These are phyloP conservation scores for Oryzaephilus surinamensis DNA, from an alignment of 1,140 invertebrate species.

Conservation along the genomic window DNA sequence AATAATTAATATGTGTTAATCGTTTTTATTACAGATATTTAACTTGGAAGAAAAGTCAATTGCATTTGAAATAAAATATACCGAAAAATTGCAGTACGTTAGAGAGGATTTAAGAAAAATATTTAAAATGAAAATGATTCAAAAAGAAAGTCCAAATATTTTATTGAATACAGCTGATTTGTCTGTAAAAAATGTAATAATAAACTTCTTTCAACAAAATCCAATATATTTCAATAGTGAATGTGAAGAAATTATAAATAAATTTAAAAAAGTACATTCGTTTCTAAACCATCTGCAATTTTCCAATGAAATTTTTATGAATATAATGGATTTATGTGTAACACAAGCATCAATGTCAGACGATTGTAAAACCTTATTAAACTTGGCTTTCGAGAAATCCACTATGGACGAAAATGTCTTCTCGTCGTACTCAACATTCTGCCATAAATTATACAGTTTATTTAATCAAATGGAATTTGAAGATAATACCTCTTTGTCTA, in stretches of 20 bases:
- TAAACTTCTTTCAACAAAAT: slow-evolving; percentile 34
- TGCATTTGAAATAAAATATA: slow-evolving; percentile 35
- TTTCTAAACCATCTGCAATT: slow-evolving; percentile 16
- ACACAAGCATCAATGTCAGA: slow-evolving; percentile 17
- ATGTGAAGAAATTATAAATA: slow-evolving; percentile 13
- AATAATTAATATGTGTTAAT: too few relatives aligned
- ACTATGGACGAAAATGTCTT: slow-evolving; percentile 9
- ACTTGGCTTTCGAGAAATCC: slow-evolving; percentile 17
- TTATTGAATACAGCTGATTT: too few relatives aligned
- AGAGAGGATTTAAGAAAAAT: slow-evolving; percentile 22
- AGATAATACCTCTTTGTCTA: slow-evolving; percentile 13
- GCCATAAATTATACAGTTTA: too few relatives aligned
- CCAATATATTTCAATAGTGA: slow-evolving; percentile 16
- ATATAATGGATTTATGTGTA: slow-evolving; percentile 25
- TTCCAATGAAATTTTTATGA: slow-evolving; percentile 20
- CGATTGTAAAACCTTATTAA: slow-evolving; percentile 15
- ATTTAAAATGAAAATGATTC: slow-evolving; percentile 31
- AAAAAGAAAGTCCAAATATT: too few relatives aligned
- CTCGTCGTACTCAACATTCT: slow-evolving; percentile 19
- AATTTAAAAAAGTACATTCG: slow-evolving; percentile 4
- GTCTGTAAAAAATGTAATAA: slow-evolving; percentile 31
- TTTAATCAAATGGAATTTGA: slow-evolving; percentile 9
- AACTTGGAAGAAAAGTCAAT: slow-evolving; percentile 34
- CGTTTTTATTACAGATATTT: slow-evolving; percentile 35
- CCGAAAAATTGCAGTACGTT: slow-evolving; percentile 36